A percentile compares a stretch with the other conserved stretches of the same genome.
Conservation (phyloP, 2,113 vertebrate genomes). For the Nerophis ophidion region DNA sequence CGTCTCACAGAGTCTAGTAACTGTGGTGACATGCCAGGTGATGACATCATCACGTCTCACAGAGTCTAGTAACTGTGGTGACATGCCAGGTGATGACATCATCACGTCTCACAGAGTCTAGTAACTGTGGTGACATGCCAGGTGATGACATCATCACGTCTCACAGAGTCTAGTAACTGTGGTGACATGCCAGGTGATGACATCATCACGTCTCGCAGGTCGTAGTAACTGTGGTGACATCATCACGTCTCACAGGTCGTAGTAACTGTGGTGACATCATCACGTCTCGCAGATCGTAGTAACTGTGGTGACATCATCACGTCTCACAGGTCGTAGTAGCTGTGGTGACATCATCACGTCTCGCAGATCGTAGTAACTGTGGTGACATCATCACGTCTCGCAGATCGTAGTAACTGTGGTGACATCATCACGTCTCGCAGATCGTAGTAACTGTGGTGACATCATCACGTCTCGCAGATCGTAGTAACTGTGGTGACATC, state of each 20-base stretch:
- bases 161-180: no score
- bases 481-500: background rate
- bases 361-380: constrained; percentile 76
- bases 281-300: no score
- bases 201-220: no score
- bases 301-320: background rate
- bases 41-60: no score
- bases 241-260: no score
- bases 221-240: background rate
- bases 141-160: no score
- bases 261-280: background rate
- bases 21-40: background rate
- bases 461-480: no score
- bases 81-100: no score
- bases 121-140: background rate
- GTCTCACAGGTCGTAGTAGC: no score
- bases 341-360: background rate
- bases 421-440: constrained; percentile 57
- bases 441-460: constrained; percentile 65
- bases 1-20: background rate
- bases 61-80: background rate
- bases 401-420: constrained; percentile 75
- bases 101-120: background rate
- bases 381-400: constrained; percentile 8
- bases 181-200: no score